A percentile compares a stretch with the other conserved stretches of the same genome.
Evolutionary conservation across 2,113 vertebrate species (phyloP).

Genomic region (Sander vitreus): DNA sequence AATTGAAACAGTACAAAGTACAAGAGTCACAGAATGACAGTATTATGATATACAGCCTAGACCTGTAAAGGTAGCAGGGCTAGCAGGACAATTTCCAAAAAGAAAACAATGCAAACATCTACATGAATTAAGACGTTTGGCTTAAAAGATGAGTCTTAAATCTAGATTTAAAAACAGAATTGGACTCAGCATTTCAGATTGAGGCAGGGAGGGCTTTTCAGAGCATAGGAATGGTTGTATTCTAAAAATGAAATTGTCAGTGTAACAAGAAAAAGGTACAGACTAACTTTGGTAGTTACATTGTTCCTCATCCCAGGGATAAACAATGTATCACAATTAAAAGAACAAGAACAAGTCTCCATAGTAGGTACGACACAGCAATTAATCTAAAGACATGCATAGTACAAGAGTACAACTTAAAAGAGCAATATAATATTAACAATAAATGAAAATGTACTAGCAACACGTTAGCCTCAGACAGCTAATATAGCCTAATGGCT

Average conservation of each 20-base stretch:
- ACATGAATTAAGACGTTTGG: not conserved
- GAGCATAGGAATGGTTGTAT: too few relatives aligned
- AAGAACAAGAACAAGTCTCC: not conserved
- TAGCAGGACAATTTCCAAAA: not conserved
- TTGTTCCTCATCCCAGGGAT: not conserved
- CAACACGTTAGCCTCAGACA: not conserved
- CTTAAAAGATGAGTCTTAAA: not conserved
- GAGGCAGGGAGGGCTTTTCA: not conserved
- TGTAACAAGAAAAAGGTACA: too few relatives aligned
- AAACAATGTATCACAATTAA: not conserved
- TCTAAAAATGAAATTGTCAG: not conserved
- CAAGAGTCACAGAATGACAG: slow-evolving; percentile 1
- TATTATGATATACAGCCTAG: not conserved
- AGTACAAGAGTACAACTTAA: not conserved
- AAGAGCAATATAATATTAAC: not conserved
- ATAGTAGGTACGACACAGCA: not conserved
- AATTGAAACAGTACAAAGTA: not conserved
- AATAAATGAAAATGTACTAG: not conserved
- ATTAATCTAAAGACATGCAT: not conserved
- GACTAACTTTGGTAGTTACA: not conserved
- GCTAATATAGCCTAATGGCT: not conserved
- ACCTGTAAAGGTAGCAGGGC: not conserved
- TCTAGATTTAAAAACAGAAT: not conserved
- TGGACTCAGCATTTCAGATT: not conserved
- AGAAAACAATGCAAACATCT: not conserved